Evolutionary conservation across 2,888 invertebrate species (phyloP), one percentile per base, ranked within the genome.

Genomic region (Pseudoips prasinana): DNA sequence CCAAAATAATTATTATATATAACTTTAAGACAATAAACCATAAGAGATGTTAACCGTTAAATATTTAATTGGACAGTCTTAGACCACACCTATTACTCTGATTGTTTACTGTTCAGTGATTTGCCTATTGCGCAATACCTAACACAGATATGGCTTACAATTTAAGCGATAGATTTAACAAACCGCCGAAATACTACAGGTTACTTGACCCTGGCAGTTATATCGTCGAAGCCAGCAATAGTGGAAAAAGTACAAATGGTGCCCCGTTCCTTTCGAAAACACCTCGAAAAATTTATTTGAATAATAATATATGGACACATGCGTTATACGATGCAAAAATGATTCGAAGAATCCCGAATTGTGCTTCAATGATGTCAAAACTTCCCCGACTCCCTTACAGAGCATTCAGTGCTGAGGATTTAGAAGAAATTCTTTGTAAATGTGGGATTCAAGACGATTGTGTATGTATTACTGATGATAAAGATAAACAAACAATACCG

Each of bases 171-270:
- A 64, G 85, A 44, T 83, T 85, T 64, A 39, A 62, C 9, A 39
- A 44, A 10, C 28, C 58, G 7, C 58, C 60, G 7, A 57, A 64
- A 49, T 64, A 63, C 44, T 69, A 47, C 38, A 61, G 49, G 17
- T 41, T 85, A 24, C 57, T 70, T 14, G 86, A 84, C 31, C 86
- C 86, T 31, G 77, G 76, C n/a, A 57, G 77, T 1, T 87, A 84
- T 48, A 7, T 2, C 2, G 14, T 14, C 2, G 69, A 77, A 48
- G 40, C 37, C 36, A 48, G 56, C 8, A 44, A 33, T 35, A 29
- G 31, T 7, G 41, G 48, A 44, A 23, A 30, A 11, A 53, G 56
- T 40, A 27, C 25, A 5, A 73, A 69, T 37, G 70, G 62, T 41
- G 67, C 44, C 23, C 75, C 82, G 2, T 87, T 86, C 62, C 59